Base-by-base conservation (phyloP, 2,888 invertebrate species). In the Halictus ligatus region DNA sequence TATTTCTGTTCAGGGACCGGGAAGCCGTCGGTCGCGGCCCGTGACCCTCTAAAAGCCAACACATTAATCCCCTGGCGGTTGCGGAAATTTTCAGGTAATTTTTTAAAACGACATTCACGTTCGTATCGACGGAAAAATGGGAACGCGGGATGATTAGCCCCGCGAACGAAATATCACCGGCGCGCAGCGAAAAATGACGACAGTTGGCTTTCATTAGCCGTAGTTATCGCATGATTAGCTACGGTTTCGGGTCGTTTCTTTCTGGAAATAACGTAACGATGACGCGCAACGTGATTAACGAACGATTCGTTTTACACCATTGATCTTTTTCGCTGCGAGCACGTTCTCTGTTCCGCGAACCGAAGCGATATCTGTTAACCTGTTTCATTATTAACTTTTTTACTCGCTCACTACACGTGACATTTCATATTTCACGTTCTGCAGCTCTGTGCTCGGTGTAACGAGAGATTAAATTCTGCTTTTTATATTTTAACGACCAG, bases 131-230 rank as follows among this genome's bases (percentile, higher is more conserved):
- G 12, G n/a, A 2, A 21, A 25, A 25, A 15, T 5, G 18, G 35
- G 15, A 46, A 43, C 54, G 15, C 18, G 43, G 7, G 48, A 43
- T 21, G 25, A 58, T 73, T 29, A 25, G 29, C 25, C 12, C 13
- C 25, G 60, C n/a, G n/a, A 1, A 7, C 50, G 12, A n/a, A 25
- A 46, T 50, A 46, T 13, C 15, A 71, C 46, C 35, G 12, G 1
- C 60, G 7, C 35, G 58, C 21, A 50, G 29, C 43, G 54, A 46
- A 58, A 83, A 77, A 69, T 58, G 40, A 46, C 74, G 58, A 54
- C 67, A 54, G 54, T 21, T 18, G 10, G 18, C n/a, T 46, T 77
- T 74, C 25, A 75, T 76, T 80, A 46, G 25, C 15, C 15, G 15
- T n/a, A n/a, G 21, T 54, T 54, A 54, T 54, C 54, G 54, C 54